Percentiles rank a stretch among this genome's conserved stretches.
phyloP scores from a whole-genome alignment of 2,888 invertebrate genomes.

The Drosophila formosana region DNA sequence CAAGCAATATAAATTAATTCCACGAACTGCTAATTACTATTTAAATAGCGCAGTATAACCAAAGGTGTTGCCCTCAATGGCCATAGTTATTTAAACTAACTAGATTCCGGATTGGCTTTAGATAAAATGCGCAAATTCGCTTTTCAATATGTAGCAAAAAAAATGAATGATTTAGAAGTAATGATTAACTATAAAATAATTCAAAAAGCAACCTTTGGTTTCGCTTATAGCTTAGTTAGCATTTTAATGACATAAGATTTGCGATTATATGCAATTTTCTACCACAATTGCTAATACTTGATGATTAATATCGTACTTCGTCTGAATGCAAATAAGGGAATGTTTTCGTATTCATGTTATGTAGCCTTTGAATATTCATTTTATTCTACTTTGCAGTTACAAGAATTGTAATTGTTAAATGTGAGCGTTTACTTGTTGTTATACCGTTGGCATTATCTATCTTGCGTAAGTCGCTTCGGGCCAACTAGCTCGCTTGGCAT shows the following conservation, averaged over 20 bases:
- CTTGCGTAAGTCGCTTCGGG: not conserved
- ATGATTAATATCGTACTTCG: no score
- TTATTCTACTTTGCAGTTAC: not conserved
- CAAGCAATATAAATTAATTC: not conserved
- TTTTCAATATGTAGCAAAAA: not conserved
- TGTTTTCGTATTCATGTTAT: no score
- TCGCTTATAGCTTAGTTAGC: no score
- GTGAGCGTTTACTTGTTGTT: not conserved
- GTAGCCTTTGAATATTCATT: no score
- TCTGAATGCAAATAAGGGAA: no score
- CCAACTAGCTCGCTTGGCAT: not conserved
- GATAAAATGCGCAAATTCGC: not conserved
- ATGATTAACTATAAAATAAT: no score
- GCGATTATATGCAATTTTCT: no score
- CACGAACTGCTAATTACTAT: conserved; percentile 8
- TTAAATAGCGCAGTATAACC: not conserved
- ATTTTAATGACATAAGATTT: no score
- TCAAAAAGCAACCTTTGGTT: no score
- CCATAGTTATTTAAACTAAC: no score
- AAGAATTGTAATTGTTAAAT: not conserved
- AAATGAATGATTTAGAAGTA: not conserved
- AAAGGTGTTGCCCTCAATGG: not conserved
- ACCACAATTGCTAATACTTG: no score
- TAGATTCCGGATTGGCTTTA: not conserved
- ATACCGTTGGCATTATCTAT: not conserved